phyloP scores from a whole-genome alignment of 2,113 vertebrate species.

The Thalassoma bifasciatum region DNA sequence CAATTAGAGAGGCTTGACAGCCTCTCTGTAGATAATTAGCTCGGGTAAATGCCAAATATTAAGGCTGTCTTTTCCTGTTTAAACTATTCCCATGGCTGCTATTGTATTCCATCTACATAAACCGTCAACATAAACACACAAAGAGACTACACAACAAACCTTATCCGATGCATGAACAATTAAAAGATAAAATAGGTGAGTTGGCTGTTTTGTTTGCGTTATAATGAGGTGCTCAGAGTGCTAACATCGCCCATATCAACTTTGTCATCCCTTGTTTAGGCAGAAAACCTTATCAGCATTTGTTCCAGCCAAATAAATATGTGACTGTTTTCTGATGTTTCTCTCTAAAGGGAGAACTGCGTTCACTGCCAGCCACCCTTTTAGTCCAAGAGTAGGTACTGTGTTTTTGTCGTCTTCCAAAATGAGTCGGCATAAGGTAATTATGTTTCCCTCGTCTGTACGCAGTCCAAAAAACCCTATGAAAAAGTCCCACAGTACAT shows the following conservation, averaged over 20 bases:
- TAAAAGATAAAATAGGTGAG: constrained; percentile 36
- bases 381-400: constrained; percentile 6
- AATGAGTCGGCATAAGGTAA: constrained; percentile 27
- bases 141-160: constrained; percentile 20
- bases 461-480: constrained; percentile 7
- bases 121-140: constrained; percentile 29
- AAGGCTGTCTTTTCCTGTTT: constrained; percentile 35
- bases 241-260: constrained; percentile 19
- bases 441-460: constrained; percentile 32
- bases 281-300: constrained; percentile 11
- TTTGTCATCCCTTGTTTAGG: constrained; percentile 6
- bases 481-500: constrained; percentile 32
- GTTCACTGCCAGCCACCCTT: constrained; percentile 11
- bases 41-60: constrained; percentile 65
- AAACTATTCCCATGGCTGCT: constrained; percentile 36
- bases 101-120: constrained; percentile 39
- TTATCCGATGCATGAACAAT: constrained; percentile 39
- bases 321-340: constrained; percentile 24
- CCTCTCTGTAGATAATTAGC: constrained; percentile 64
- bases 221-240: constrained; percentile 1
- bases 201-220: constrained; percentile 15
- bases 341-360: background rate
- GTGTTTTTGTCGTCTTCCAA: constrained; percentile 1
- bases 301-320: constrained; percentile 20
- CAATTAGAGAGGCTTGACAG: constrained; percentile 67